Evolutionary conservation across 2,888 invertebrate species (phyloP).

Genomic region (Lottia scabra): DNA sequence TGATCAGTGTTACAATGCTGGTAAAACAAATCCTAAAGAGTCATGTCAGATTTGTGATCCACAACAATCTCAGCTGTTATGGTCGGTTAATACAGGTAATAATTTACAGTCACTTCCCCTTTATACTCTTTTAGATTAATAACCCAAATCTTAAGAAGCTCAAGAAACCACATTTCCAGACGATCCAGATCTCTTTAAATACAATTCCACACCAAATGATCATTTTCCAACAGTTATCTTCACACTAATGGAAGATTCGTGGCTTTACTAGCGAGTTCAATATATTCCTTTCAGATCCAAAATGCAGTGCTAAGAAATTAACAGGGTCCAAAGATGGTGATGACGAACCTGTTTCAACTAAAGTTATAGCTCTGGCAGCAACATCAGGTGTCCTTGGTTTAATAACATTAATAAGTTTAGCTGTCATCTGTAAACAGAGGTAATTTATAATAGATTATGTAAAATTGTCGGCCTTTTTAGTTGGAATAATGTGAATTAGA

Average conservation of each 20-base stretch:
- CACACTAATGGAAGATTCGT: too few species aligned
- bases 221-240: too few species aligned
- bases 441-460: slow-evolving; percentile 13
- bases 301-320: slow-evolving; percentile 16
- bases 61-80: slow-evolving; percentile 23
- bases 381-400: slow-evolving; percentile 40
- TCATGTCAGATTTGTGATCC: slow-evolving; percentile 42
- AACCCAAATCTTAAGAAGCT: too few species aligned
- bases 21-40: slow-evolving; percentile 30
- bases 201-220: too few species aligned
- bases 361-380: slow-evolving; percentile 38
- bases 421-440: slow-evolving; percentile 36
- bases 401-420: slow-evolving; percentile 30
- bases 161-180: too few species aligned
- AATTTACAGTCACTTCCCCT: neutral
- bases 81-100: slow-evolving; percentile 37
- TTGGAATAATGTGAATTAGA: too few species aligned
- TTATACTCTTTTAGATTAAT: too few species aligned
- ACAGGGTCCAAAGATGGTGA: slow-evolving; percentile 1
- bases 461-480: too few species aligned
- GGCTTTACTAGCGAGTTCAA: too few species aligned
- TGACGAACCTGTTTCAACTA: slow-evolving; percentile 20
- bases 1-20: slow-evolving; percentile 32
- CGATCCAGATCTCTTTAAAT: too few species aligned
- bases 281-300: slow-evolving; percentile 15